A percentile compares a stretch with the other conserved stretches of the same genome.
These are phyloP conservation scores for Galeopterus variegatus DNA, from an alignment of 2,113 vertebrate species.

Conservation along the genomic window DNA sequence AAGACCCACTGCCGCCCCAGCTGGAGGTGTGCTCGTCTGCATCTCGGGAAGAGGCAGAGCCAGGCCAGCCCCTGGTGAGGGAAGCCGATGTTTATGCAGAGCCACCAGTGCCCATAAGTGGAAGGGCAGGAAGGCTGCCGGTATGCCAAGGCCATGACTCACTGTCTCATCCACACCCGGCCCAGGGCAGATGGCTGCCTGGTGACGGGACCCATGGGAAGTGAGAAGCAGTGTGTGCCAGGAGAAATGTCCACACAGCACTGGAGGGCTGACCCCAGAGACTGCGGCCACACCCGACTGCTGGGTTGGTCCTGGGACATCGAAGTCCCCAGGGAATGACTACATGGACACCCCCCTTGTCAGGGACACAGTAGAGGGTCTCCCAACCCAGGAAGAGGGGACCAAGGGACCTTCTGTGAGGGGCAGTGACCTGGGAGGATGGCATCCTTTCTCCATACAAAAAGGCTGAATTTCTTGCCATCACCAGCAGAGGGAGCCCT, in stretches of 20 bases:
- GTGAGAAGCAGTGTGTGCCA: neutral
- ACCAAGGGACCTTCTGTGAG: neutral
- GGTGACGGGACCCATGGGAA: fast-evolving
- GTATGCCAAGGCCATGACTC: neutral
- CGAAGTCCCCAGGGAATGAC: neutral
- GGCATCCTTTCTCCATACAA: neutral
- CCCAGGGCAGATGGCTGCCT: neutral
- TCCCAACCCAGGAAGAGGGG: neutral
- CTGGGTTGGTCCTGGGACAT: neutral
- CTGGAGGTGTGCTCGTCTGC: fast-evolving
- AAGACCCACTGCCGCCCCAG: neutral
- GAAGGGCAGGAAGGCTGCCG: neutral
- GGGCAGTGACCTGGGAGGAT: fast-evolving
- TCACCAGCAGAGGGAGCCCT: conserved; percentile 70
- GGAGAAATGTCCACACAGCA: fast-evolving
- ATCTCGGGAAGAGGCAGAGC: neutral
- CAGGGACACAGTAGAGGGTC: neutral
- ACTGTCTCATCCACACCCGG: fast-evolving
- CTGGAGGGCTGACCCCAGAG: neutral
- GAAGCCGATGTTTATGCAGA: fast-evolving
- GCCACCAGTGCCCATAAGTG: neutral
- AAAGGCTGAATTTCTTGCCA: neutral
- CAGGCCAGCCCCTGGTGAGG: neutral
- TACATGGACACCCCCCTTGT: neutral
- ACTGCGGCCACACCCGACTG: neutral